These are phyloP conservation scores for Scaptodrosophila latifasciaeformis DNA, from an alignment of 2,888 invertebrate genomes.

Conservation along the genomic window DNA sequence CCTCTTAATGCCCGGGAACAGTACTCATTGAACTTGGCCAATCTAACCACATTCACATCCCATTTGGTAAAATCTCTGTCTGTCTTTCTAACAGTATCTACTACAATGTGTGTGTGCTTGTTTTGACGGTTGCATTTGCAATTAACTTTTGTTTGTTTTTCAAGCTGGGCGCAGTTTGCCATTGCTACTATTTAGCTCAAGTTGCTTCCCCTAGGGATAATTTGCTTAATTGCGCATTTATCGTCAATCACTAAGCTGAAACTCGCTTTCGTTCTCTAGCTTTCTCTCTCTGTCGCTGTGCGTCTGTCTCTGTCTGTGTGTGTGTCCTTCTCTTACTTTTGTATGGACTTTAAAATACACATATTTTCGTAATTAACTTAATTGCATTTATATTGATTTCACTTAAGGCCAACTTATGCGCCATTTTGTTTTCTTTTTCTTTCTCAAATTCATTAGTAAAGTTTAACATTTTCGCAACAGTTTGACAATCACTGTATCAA, in stretches of 20 bases:
- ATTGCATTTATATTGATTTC: constrained; percentile 61
- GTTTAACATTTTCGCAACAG: neutral
- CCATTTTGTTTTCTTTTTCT: constrained; percentile 2
- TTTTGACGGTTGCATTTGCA: constrained; percentile 11
- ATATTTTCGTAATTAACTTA: constrained; percentile 51
- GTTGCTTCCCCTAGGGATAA: constrained; percentile 41
- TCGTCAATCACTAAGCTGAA: constrained; percentile 39
- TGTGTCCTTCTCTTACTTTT: constrained; percentile 20
- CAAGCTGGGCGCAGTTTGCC: constrained; percentile 10
- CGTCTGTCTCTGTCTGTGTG: neutral
- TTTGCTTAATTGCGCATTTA: constrained; percentile 64
- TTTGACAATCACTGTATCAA: constrained; percentile 9
- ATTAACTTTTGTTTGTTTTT: constrained; percentile 16
- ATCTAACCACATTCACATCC: too few species aligned
- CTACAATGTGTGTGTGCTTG: neutral
- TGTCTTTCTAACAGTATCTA: too few species aligned
- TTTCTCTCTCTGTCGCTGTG: neutral
- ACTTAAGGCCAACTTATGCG: constrained; percentile 1
- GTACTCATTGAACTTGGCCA: too few species aligned
- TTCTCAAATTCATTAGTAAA: constrained; percentile 5
- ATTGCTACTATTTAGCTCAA: constrained; percentile 5
- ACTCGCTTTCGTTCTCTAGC: neutral
- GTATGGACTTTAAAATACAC: constrained; percentile 33
- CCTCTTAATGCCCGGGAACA: neutral
- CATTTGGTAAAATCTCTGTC: too few species aligned